Base-by-base conservation (phyloP, 2,888 invertebrate species). In the Torymus tubicola region DNA sequence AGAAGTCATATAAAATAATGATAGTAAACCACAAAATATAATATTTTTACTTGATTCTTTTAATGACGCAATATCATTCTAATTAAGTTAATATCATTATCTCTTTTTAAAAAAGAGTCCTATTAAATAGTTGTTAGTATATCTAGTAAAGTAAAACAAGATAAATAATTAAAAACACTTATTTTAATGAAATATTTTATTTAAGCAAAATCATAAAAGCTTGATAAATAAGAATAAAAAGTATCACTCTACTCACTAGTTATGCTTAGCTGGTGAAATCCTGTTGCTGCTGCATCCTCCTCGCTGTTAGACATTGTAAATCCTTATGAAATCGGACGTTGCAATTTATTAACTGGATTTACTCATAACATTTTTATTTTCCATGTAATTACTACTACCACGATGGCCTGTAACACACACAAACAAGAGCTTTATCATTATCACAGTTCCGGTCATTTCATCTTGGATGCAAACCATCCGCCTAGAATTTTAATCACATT, bases 181-280 rank as follows among this genome's bases (percentile, higher is more conserved):
- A 8, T 14, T 61, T 71, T 50, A 58, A 52, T 21, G 1, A 72
- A 18, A 52, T 52, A 16, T 67, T 11, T 21, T 3, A 18, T 52
- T 52, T 52, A 67, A 18, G 18, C 1, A 52, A 8, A 55, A 31
- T 24, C 11, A 68, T 14, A 31, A 10, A 63, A 18, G 5, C 11
- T 13, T 21, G 53, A 50, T 76, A 61, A 63, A 65, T 42, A 31
- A 31, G 31, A 5, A 31, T 31, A 31, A 31, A 4, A 31, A 31
- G 31, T 31, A 71, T 13, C 1, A 92, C 96, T 70, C 0, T 16
- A 91, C 93, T 92, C 91, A 95, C 95, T 93, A 90, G 94, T 94
- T 83, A 95, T 92, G 89, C 93, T 94, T 83, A 95, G 92, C 90
- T 95, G 94, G 90, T 95, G 93, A 90, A 93, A 94, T 86, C 93